phyloP scores from a whole-genome alignment of 2,113 vertebrate genomes.

The Bos javanicus region DNA sequence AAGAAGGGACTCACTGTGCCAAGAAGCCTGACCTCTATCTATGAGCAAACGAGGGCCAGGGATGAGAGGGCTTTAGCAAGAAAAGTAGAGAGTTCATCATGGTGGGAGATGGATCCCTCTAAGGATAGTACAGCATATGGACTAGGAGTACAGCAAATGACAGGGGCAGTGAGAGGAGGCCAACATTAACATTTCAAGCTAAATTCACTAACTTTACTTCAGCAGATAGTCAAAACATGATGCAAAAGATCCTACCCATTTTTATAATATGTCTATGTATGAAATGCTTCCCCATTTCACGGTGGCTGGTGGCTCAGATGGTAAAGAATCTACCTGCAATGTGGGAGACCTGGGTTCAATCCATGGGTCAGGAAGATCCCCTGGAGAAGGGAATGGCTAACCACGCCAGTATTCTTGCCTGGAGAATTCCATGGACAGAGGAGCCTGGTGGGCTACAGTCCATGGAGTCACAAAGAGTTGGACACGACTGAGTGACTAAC shows the following conservation, averaged over 20 bases:
- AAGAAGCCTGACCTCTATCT: not conserved
- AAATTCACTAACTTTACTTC: not conserved
- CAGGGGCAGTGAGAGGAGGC: not conserved
- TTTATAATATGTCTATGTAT: not conserved
- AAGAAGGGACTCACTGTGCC: not conserved
- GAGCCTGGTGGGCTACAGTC: not conserved
- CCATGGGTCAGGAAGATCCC: not conserved
- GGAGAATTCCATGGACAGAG: not conserved
- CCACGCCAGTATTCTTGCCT: not conserved
- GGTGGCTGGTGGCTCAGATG: not conserved
- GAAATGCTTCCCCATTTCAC: not conserved
- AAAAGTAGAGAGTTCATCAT: not conserved
- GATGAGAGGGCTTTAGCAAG: not conserved
- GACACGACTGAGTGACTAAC: not conserved
- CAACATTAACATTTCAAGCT: not conserved
- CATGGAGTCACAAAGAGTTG: not conserved
- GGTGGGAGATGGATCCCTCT: rapidly evolving
- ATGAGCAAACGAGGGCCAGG: not conserved
- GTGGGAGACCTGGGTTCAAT: not conserved
- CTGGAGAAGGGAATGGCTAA: not conserved
- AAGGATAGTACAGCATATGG: rapidly evolving
- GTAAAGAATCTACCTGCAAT: not conserved
- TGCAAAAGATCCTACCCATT: not conserved
- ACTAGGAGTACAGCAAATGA: rapidly evolving
- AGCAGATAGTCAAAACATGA: not conserved